phyloP scores from a whole-genome alignment of 2,888 invertebrate species.

The Caenorhabditis sulstoni region DNA sequence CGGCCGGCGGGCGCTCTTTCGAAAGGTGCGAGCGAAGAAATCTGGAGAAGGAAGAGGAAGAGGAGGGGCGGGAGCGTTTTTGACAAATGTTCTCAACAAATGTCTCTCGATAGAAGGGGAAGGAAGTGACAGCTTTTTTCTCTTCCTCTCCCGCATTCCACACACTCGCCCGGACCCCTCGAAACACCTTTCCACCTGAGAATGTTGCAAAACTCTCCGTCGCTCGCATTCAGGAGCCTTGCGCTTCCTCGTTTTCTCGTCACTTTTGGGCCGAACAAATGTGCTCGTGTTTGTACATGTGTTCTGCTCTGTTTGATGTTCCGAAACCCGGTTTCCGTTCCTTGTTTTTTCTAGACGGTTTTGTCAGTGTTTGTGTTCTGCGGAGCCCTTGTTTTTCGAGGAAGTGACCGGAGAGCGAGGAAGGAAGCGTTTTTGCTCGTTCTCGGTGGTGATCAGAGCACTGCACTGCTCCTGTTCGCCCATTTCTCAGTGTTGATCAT shows the following conservation, averaged over 20 bases:
- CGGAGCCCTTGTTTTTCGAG: background rate
- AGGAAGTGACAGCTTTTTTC: conserved; percentile 19
- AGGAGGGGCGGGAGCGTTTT: conserved; percentile 41
- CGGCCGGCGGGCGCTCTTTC: conserved; percentile 22
- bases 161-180: conserved; percentile 5
- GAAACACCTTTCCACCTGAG: conserved; percentile 32
- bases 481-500: too few species aligned
- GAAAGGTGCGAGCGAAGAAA: background rate
- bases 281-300: conserved; percentile 33
- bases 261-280: conserved; percentile 10
- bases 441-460: too few species aligned
- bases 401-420: background rate
- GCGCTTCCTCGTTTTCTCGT: conserved; percentile 6
- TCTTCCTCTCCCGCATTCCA: conserved; percentile 29
- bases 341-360: too few species aligned
- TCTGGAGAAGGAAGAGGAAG: background rate
- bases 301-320: conserved; percentile 40
- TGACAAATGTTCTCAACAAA: conserved; percentile 60
- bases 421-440: too few species aligned
- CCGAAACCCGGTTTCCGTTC: conserved; percentile 5
- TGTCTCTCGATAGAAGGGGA: conserved; percentile 10
- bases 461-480: too few species aligned
- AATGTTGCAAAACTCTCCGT: conserved; percentile 37
- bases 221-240: background rate
- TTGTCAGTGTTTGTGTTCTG: conserved; percentile 40